A percentile compares a stretch with the other conserved stretches of the same genome.
Conservation (phyloP, 2,113 vertebrate genomes). For the Dascyllus trimaculatus region DNA sequence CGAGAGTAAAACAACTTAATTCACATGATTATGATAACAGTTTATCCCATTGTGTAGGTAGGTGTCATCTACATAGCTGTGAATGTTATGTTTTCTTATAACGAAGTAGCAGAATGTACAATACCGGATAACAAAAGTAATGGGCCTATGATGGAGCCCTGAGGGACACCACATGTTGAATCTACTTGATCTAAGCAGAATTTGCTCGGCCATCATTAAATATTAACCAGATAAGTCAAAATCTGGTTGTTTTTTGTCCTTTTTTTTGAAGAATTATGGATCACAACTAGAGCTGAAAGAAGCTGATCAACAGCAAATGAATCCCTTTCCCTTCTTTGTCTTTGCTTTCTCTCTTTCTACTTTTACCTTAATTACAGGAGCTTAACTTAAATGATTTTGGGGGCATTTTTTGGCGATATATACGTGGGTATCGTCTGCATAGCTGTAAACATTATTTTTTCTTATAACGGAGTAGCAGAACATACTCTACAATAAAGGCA, state of each 20-base stretch:
- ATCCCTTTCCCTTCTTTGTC: too few species aligned
- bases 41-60: too few species aligned
- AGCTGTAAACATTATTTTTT: not conserved
- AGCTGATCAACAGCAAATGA: not conserved
- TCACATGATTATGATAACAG: too few species aligned
- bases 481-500: not conserved
- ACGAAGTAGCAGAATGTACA: not conserved
- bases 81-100: not conserved
- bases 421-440: not conserved
- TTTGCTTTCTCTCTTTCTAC: too few species aligned
- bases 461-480: not conserved
- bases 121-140: not conserved
- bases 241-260: not conserved
- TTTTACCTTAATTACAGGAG: too few species aligned
- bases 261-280: not conserved
- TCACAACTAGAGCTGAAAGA: not conserved
- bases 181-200: not conserved
- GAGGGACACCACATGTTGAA: constrained; percentile 11
- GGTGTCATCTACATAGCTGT: not conserved
- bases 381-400: not conserved
- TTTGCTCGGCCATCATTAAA: too few species aligned
- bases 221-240: too few species aligned
- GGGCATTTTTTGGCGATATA: not conserved
- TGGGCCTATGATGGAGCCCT: constrained; percentile 5
- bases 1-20: too few species aligned